Conservation (phyloP, 2,888 invertebrate genomes). For the Platycheirus rosarum region DNA sequence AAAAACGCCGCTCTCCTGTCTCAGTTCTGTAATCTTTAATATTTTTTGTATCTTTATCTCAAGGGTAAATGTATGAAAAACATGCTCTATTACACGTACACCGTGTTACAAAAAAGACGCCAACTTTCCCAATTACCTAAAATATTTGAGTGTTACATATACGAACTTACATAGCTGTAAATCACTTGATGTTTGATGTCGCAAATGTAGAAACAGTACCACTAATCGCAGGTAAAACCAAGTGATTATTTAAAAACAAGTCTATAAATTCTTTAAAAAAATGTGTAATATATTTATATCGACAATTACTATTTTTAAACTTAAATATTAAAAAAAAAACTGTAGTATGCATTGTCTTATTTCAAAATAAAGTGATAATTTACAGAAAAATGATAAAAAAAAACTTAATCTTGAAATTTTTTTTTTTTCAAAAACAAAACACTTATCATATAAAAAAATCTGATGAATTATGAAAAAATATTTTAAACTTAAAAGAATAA, state of each 20-base stretch:
- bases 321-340: constrained; percentile 7
- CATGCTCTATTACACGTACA: too few relatives aligned
- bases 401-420: constrained; percentile 16
- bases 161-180: too few relatives aligned
- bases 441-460: constrained; percentile 15
- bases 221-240: too few relatives aligned
- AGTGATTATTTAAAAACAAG: not conserved
- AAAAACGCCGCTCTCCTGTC: too few relatives aligned
- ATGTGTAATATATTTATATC: constrained; percentile 69
- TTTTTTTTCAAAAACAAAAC: constrained; percentile 25
- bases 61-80: too few relatives aligned
- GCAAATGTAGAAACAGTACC: too few relatives aligned
- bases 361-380: constrained; percentile 14
- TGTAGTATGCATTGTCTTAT: constrained; percentile 13
- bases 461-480: constrained; percentile 14
- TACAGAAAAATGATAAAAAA: constrained; percentile 32
- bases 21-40: too few relatives aligned
- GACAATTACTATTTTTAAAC: constrained; percentile 58
- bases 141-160: too few relatives aligned
- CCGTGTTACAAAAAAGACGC: too few relatives aligned
- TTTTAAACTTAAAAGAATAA: constrained; percentile 14
- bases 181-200: too few relatives aligned
- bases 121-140: too few relatives aligned
- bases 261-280: constrained; percentile 18
- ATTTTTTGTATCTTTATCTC: too few relatives aligned